A percentile compares a stretch with the other conserved stretches of the same genome.
phyloP scores from a whole-genome alignment of 2,797 vertebrate species.

The Crypturellus tataupa region DNA sequence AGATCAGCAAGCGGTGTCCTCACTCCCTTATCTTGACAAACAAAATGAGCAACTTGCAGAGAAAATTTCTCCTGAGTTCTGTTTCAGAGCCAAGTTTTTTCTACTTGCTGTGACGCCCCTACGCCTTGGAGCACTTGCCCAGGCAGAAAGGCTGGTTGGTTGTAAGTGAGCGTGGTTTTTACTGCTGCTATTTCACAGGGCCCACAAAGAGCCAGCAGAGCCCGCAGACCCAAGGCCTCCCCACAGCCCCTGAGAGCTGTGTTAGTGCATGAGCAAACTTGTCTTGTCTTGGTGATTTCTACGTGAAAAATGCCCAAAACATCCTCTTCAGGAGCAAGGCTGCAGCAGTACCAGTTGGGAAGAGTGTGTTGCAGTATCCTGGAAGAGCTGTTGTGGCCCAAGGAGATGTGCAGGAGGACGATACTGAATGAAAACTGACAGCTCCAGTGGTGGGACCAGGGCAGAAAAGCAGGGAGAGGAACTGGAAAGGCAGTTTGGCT shows the following conservation, averaged over 20 bases:
- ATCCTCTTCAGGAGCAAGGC: not conserved
- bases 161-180: constrained; percentile 29
- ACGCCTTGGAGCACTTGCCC: not conserved
- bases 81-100: not conserved
- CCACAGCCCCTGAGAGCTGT: not conserved
- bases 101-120: not conserved
- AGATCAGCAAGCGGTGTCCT: not conserved
- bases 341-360: not conserved
- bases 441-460: constrained; percentile 34
- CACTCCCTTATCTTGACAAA: not conserved
- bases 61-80: not conserved
- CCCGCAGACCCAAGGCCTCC: not conserved
- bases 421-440: not conserved
- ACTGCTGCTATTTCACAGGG: not conserved
- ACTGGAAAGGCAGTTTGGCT: constrained; percentile 69
- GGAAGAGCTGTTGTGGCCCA: not conserved
- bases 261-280: not conserved
- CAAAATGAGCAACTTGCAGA: not conserved
- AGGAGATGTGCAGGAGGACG: not conserved
- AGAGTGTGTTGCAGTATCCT: not conserved
- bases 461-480: constrained; percentile 31
- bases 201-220: not conserved
- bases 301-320: not conserved
- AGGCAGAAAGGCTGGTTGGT: not conserved
- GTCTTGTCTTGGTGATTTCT: not conserved